Conservation (phyloP, 2,888 invertebrate species). For the Philhelius pedissequus region DNA sequence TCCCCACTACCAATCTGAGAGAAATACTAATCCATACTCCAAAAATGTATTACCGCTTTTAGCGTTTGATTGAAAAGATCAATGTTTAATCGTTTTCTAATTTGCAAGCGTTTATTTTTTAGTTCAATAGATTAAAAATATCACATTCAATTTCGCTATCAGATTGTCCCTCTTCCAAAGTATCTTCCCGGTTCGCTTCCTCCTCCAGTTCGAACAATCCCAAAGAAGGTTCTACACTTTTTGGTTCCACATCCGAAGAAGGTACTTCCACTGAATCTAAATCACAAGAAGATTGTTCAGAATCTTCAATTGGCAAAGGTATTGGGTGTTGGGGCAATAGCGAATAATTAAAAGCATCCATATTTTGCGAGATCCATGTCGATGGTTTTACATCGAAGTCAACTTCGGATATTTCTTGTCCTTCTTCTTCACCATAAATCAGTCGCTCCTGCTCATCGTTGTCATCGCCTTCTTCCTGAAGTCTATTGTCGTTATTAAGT, state of each 20-base stretch:
- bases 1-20: too few relatives aligned
- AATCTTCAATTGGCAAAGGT: constrained; percentile 84
- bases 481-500: not conserved
- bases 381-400: constrained; percentile 77
- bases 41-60: too few relatives aligned
- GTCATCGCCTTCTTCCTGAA: constrained; percentile 17
- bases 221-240: not conserved
- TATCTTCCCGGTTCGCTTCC: not conserved
- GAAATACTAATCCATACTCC: too few relatives aligned
- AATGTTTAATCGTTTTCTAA: too few relatives aligned
- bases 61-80: too few relatives aligned
- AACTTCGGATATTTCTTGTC: constrained; percentile 35
- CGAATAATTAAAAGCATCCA: constrained; percentile 84
- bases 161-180: not conserved
- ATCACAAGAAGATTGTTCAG: constrained; percentile 77
- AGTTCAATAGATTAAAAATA: constrained; percentile 12
- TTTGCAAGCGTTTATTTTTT: too few relatives aligned
- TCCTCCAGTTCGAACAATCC: not conserved
- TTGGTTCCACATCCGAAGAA: not conserved
- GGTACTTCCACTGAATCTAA: constrained; percentile 3
- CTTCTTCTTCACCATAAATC: constrained; percentile 40
- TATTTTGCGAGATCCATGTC: constrained; percentile 85
- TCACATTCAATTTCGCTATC: constrained; percentile 39
- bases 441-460: constrained; percentile 22
- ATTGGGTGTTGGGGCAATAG: constrained; percentile 85